phyloP scores from a whole-genome alignment of 2,888 invertebrate species.

The Protodeltote pygarga region DNA sequence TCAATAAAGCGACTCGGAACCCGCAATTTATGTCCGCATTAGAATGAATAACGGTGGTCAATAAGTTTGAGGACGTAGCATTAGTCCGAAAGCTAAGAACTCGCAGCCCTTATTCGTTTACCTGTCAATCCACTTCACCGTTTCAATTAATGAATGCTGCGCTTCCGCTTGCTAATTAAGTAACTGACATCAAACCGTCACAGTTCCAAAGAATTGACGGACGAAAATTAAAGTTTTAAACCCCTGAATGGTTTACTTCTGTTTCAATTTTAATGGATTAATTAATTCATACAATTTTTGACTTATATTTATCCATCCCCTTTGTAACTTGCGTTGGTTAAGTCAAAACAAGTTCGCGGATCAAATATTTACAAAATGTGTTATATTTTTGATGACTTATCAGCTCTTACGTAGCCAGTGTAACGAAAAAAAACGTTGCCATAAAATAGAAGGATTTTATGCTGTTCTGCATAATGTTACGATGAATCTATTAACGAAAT shows the following conservation, averaged over 20 bases:
- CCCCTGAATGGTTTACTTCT: no score
- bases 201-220: not conserved
- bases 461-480: not conserved
- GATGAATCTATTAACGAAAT: not conserved
- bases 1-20: conserved; percentile 68
- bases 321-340: no score
- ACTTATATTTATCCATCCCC: no score
- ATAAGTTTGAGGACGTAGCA: conserved; percentile 66
- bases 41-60: conserved; percentile 78
- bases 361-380: no score
- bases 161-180: conserved; percentile 6
- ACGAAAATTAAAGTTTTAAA: not conserved
- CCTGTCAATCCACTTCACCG: conserved; percentile 34
- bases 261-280: no score
- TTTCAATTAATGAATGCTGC: conserved; percentile 12
- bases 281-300: no score
- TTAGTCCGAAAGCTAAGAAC: conserved; percentile 55
- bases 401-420: not conserved
- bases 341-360: no score
- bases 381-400: no score
- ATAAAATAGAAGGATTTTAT: no score
- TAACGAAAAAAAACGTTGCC: not conserved
- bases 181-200: conserved; percentile 17
- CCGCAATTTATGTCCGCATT: conserved; percentile 77
- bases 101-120: conserved; percentile 38